Evolutionary conservation across 2,888 invertebrate species (phyloP).

Genomic region (Stramonita haemastoma): DNA sequence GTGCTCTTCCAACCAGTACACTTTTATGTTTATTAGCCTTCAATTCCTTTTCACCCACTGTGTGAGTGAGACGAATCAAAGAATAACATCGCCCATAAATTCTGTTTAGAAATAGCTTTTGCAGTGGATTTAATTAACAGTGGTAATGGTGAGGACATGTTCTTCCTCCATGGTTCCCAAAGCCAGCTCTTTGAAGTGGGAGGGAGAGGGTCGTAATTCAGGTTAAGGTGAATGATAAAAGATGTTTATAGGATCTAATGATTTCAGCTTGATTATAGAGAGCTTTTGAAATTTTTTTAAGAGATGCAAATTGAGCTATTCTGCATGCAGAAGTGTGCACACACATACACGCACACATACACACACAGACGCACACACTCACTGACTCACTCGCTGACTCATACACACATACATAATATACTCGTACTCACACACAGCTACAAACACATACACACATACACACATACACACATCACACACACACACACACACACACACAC

Average conservation of each 20-base stretch:
- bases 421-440: no score
- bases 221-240: conserved; percentile 16
- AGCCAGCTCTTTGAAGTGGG: conserved; percentile 6
- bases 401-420: no score
- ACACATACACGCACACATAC: no score
- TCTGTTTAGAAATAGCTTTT: conserved; percentile 2
- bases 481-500: no score
- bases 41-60: neutral
- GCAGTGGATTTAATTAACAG: conserved; percentile 2
- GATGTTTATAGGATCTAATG: neutral
- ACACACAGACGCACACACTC: no score
- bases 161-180: neutral
- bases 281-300: no score
- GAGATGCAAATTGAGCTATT: no score
- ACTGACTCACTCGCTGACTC: no score
- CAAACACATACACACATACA: no score
- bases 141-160: conserved; percentile 8
- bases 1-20: neutral
- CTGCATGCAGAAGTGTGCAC: no score
- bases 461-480: no score
- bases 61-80: neutral
- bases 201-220: neutral
- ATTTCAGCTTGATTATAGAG: neutral
- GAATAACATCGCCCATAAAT: neutral
- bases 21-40: neutral